These are phyloP conservation scores for Albula glossodonta DNA, from an alignment of 2,113 vertebrate genomes.

Conservation along the genomic window DNA sequence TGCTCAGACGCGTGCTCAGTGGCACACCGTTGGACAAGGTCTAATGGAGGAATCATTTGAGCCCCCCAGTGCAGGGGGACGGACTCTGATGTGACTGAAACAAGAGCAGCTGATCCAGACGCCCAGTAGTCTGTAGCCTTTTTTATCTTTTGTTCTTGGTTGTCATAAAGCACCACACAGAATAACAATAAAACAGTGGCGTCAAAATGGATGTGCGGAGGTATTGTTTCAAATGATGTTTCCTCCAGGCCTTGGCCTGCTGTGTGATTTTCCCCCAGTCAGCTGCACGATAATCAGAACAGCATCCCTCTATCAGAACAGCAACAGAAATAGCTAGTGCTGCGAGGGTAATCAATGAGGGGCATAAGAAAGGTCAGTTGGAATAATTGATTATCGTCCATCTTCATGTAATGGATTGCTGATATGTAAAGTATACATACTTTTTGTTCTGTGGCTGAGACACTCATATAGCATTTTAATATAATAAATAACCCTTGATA, in stretches of 20 bases:
- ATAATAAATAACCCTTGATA: slow-evolving; percentile 26
- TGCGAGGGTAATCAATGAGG: slow-evolving; percentile 47
- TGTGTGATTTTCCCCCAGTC: background rate
- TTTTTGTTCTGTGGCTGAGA: slow-evolving; percentile 26
- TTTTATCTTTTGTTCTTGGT: slow-evolving; percentile 39
- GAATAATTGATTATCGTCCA: slow-evolving; percentile 56
- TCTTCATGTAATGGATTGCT: slow-evolving; percentile 50
- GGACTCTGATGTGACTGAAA: slow-evolving; percentile 13
- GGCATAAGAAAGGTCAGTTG: slow-evolving; percentile 53
- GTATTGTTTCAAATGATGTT: slow-evolving; percentile 38
- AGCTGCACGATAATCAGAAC: slow-evolving; percentile 10
- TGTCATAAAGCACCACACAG: slow-evolving; percentile 36
- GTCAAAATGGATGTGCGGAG: slow-evolving; percentile 33
- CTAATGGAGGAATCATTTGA: slow-evolving; percentile 1
- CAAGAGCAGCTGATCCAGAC: slow-evolving; percentile 25
- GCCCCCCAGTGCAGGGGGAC: background rate
- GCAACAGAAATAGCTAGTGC: slow-evolving; percentile 41
- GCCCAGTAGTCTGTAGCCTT: slow-evolving; percentile 33
- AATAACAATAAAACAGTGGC: slow-evolving; percentile 37
- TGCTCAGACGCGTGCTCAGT: background rate
- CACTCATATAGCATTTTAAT: slow-evolving; percentile 29
- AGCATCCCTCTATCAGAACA: slow-evolving; percentile 29
- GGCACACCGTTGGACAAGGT: background rate
- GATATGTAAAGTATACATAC: slow-evolving; percentile 41
- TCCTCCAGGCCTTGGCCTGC: background rate